Conservation (phyloP, 1,140 invertebrate genomes). For the Harlomillsia oculata region DNA sequence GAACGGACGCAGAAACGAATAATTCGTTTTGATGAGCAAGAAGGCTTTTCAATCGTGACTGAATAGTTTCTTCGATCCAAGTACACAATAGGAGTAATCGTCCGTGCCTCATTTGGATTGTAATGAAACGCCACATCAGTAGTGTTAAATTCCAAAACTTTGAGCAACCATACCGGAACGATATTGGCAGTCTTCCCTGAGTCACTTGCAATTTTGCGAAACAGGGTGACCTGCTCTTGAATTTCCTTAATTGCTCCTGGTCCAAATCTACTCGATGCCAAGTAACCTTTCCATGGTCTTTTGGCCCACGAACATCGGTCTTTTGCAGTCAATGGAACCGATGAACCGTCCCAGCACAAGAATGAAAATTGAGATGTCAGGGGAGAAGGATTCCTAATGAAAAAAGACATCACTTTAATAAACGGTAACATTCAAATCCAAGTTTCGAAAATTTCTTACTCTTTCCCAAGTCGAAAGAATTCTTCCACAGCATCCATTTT, state of each 20-base stretch:
- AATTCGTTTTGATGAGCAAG: conserved; percentile 46
- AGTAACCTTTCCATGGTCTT: conserved; percentile 61
- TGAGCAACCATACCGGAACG: conserved; percentile 8
- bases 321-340: conserved; percentile 50
- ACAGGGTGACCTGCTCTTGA: conserved; percentile 16
- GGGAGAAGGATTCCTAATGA: not conserved
- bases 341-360: conserved; percentile 69
- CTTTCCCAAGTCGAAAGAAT: conserved; percentile 42
- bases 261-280: conserved; percentile 40
- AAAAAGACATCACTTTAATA: not conserved
- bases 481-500: conserved; percentile 66
- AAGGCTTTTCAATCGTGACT: conserved; percentile 64
- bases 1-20: conserved; percentile 55
- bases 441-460: not conserved
- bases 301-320: conserved; percentile 68
- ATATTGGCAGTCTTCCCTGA: not conserved
- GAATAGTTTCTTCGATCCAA: conserved; percentile 54
- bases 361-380: conserved; percentile 12
- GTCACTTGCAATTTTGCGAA: conserved; percentile 11
- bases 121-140: conserved; percentile 7
- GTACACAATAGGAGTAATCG: conserved; percentile 23
- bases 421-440: not conserved
- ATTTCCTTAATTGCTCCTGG: conserved; percentile 4
- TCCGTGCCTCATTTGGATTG: conserved; percentile 2
- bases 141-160: conserved; percentile 19